A percentile compares a stretch with the other conserved stretches of the same genome.
Evolutionary conservation across 1,140 invertebrate genomes (phyloP).

Genomic region (Zaprionus inermis): DNA sequence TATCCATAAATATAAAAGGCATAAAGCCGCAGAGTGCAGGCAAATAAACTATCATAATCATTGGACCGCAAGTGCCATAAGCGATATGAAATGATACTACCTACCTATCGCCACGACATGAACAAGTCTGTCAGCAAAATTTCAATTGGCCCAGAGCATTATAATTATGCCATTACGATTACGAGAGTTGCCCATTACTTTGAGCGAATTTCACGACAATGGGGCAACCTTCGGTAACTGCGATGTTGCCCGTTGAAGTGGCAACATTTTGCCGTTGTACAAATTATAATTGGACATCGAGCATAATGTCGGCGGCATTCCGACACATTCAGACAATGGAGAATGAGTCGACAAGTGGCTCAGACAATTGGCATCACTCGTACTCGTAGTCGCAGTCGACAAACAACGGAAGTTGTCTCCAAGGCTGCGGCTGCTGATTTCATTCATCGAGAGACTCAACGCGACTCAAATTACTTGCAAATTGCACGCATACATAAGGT

Average conservation of each 20-base stretch:
- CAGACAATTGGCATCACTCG: slow-evolving; percentile 51
- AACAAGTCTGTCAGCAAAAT: slow-evolving; percentile 38
- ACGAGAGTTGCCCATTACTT: slow-evolving; percentile 23
- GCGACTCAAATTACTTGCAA: slow-evolving; percentile 65
- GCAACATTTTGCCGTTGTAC: slow-evolving; percentile 37
- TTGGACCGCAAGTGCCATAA: slow-evolving; percentile 56
- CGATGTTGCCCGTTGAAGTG: slow-evolving; percentile 34
- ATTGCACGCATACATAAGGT: slow-evolving; percentile 38
- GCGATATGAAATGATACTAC: slow-evolving; percentile 55
- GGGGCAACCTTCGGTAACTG: slow-evolving; percentile 40
- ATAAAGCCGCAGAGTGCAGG: slow-evolving; percentile 20
- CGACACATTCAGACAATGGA: slow-evolving; percentile 56
- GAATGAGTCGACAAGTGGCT: slow-evolving; percentile 52
- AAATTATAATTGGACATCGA: slow-evolving; percentile 73
- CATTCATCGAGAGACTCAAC: slow-evolving; percentile 60
- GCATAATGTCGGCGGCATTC: slow-evolving; percentile 25
- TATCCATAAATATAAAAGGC: slow-evolving; percentile 1
- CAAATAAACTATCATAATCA: slow-evolving; percentile 35
- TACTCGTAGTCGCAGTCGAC: neutral
- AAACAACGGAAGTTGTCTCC: slow-evolving; percentile 66
- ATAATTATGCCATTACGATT: slow-evolving; percentile 58
- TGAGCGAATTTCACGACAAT: slow-evolving; percentile 36
- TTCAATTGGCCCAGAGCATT: slow-evolving; percentile 49
- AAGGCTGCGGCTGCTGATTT: slow-evolving; percentile 62
- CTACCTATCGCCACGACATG: slow-evolving; percentile 38